These are phyloP conservation scores for Xiphophorus couchianus DNA, from an alignment of 2,113 vertebrate species.

Conservation along the genomic window DNA sequence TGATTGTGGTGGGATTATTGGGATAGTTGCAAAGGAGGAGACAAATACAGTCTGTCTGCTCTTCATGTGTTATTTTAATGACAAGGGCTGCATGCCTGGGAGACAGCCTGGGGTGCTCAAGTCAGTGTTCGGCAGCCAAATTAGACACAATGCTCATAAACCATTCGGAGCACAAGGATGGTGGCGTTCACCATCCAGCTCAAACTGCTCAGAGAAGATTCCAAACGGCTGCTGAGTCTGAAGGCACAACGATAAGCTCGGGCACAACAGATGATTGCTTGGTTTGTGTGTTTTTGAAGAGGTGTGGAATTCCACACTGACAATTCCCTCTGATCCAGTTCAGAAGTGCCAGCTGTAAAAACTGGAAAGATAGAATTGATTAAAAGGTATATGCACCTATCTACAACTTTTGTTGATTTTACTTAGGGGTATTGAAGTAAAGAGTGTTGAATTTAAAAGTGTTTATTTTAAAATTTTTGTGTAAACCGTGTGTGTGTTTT, in stretches of 20 bases:
- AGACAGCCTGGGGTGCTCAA: constrained; percentile 39
- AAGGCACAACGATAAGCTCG: constrained; percentile 9
- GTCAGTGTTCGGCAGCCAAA: constrained; percentile 47
- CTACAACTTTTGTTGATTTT: not conserved
- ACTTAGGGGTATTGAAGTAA: no score
- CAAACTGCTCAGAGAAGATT: constrained; percentile 23
- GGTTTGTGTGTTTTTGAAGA: constrained; percentile 29
- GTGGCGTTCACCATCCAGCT: constrained; percentile 14
- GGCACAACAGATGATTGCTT: not conserved
- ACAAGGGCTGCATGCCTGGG: constrained; percentile 39
- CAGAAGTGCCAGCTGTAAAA: constrained; percentile 13
- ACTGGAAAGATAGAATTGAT: not conserved
- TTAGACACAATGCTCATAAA: constrained; percentile 49
- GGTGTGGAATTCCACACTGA: constrained; percentile 28
- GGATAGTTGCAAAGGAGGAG: constrained; percentile 35
- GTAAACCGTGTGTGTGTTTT: no score
- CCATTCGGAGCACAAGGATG: constrained; percentile 13
- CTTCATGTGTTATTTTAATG: constrained; percentile 50
- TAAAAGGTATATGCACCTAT: not conserved
- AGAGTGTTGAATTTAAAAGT: no score
- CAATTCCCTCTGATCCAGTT: constrained; percentile 27
- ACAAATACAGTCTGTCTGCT: constrained; percentile 43
- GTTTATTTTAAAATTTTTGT: no score
- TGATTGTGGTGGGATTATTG: constrained; percentile 25
- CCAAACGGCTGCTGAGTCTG: not conserved